Percentiles rank a stretch among this genome's conserved stretches.
These are phyloP conservation scores for Alca torda DNA, from an alignment of 2,797 vertebrate genomes.

Conservation along the genomic window DNA sequence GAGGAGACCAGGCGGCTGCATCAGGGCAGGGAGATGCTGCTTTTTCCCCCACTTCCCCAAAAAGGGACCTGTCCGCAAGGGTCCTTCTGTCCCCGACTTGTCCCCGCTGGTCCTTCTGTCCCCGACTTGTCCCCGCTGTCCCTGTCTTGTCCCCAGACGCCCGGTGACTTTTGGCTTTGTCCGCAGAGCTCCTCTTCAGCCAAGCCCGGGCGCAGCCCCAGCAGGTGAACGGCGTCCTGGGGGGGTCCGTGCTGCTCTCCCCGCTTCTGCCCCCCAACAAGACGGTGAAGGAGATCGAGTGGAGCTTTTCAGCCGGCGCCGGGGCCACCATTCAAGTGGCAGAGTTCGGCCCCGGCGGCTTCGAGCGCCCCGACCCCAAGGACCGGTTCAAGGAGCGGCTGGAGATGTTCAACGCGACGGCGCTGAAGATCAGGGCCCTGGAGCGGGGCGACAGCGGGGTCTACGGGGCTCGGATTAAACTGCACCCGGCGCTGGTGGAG, in stretches of 20 bases:
- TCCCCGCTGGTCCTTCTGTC: neutral
- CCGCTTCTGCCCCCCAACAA: neutral
- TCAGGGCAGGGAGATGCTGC: neutral
- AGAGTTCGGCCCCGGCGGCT: accelerated
- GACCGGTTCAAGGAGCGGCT: neutral
- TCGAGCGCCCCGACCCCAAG: neutral
- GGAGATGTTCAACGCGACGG: too few relatives aligned
- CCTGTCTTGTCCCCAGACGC: neutral
- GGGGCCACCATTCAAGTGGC: neutral
- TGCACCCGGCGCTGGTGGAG: too few relatives aligned
- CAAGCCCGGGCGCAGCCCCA: neutral
- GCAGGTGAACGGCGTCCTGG: neutral
- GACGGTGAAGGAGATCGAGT: neutral
- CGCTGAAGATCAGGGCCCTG: neutral
- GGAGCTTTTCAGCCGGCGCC: neutral
- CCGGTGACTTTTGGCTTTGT: neutral
- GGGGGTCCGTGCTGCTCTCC: neutral
- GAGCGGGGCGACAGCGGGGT: too few relatives aligned
- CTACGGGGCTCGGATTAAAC: too few relatives aligned
- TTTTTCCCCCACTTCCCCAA: neutral
- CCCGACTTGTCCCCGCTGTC: neutral
- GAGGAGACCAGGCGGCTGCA: neutral
- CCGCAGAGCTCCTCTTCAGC: neutral
- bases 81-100: neutral
- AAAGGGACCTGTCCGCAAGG: accelerated